A percentile compares a stretch with the other conserved stretches of the same genome.
phyloP scores from a whole-genome alignment of 2,888 invertebrate species.

The Aproaerema taeniolella region DNA sequence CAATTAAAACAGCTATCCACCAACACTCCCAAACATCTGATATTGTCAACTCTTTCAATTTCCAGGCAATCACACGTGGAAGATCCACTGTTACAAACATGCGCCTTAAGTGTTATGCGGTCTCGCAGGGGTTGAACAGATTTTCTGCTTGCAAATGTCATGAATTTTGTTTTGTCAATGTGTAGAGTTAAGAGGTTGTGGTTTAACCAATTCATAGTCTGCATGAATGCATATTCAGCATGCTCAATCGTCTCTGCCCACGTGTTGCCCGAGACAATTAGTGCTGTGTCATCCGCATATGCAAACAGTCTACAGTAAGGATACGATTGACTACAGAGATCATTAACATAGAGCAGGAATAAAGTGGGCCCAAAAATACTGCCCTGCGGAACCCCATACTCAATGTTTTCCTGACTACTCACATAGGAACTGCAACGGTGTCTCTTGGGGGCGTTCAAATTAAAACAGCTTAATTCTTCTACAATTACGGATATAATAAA shows the following conservation, averaged over 20 bases:
- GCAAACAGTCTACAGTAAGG: too few species aligned
- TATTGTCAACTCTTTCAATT: background rate
- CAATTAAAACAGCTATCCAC: background rate
- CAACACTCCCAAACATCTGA: background rate
- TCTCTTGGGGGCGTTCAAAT: too few species aligned
- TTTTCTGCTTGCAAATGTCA: background rate
- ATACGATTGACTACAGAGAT: background rate
- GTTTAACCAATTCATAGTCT: background rate
- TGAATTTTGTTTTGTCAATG: background rate
- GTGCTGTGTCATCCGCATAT: background rate
- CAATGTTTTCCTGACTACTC: too few species aligned
- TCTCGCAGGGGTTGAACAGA: background rate
- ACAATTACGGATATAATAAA: too few species aligned
- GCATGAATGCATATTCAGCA: background rate
- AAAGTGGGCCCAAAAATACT: too few species aligned
- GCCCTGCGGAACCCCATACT: too few species aligned
- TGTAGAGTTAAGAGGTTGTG: background rate
- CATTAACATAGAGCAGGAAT: too few species aligned
- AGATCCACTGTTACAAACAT: background rate
- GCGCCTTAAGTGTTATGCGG: background rate
- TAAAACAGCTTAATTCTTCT: too few species aligned
- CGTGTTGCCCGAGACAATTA: background rate
- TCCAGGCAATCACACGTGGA: background rate
- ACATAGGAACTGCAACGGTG: too few species aligned
- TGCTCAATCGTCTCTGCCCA: background rate